phyloP scores from a whole-genome alignment of 2,888 invertebrate species.

The Nomada hirtipes region DNA sequence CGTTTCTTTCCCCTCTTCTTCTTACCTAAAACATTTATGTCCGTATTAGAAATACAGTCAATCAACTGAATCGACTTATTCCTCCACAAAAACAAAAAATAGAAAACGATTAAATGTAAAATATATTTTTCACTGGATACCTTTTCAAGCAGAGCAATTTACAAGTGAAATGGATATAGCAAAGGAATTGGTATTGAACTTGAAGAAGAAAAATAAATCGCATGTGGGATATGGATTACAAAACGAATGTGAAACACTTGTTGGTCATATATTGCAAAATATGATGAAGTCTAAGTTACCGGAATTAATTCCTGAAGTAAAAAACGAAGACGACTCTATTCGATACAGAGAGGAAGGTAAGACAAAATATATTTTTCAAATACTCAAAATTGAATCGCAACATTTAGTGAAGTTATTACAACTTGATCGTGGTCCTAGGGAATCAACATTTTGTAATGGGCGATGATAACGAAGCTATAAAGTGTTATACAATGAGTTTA shows the following conservation, averaged over 20 bases:
- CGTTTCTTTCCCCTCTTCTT: background rate
- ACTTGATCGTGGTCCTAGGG: constrained; percentile 66
- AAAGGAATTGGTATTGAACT: constrained; percentile 77
- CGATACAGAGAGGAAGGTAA: constrained; percentile 81
- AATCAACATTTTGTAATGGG: constrained; percentile 81
- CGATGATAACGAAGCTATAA: constrained; percentile 80
- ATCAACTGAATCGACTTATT: too few relatives aligned
- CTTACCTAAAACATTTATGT: background rate
- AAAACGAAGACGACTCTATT: constrained; percentile 78
- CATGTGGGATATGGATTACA: constrained; percentile 81
- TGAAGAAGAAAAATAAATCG: constrained; percentile 76
- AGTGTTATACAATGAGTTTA: constrained; percentile 80
- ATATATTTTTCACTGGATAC: constrained; percentile 2
- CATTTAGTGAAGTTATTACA: constrained; percentile 19
- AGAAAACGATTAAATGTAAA: background rate
- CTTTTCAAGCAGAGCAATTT: constrained; percentile 6
- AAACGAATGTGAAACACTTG: constrained; percentile 80
- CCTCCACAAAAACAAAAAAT: too few relatives aligned
- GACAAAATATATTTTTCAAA: background rate
- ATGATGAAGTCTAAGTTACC: constrained; percentile 80
- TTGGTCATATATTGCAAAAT: constrained; percentile 80
- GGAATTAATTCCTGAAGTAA: constrained; percentile 72
- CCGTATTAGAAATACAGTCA: too few relatives aligned
- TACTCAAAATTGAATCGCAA: constrained; percentile 3
- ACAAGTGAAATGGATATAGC: constrained; percentile 77